Base-by-base conservation (phyloP, 2,113 vertebrate genomes). In the Gobiocypris rarus region DNA sequence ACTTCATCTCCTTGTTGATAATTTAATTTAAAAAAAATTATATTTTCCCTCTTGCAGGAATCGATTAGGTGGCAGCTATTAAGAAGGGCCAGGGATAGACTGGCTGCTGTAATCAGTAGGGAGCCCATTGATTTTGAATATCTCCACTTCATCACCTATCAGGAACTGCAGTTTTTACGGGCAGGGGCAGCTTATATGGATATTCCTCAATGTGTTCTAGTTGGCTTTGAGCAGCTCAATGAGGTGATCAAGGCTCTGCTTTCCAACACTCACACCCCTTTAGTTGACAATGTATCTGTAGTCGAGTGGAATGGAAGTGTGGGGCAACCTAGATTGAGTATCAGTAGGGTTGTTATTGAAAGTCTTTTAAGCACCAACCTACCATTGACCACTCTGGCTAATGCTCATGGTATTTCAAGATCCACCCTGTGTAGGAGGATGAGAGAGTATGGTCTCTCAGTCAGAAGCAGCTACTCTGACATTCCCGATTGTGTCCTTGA, bases 171-270 rank as follows among this genome's bases (percentile, higher is more conserved):
- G 76, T 61, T 79, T n/a, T 28, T 61, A 41, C 13, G 76, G 41
- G 76, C 76, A 59, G 76, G 28, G 76, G 76, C 76, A 61, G 76
- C 76, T 59, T 79, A 79, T 78, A 61, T 79, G 54, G 76, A 79
- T 58, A 17, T 78, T 78, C 48, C 75, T 77, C 24, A 77, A 22
- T 77, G 75, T 77, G 75, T 77, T 26, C 3, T 77, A 77, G 50
- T 54, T 54, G 54, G 75, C 54, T 58, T 78, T 59, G n/a, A n/a
- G n/a, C n/a, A n/a, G n/a, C n/a, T n/a, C n/a, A n/a, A n/a, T n/a
- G n/a, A n/a, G n/a, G n/a, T 78, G 31, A 22, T 78, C 75, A 38
- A 58, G 15, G 52, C 75, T 78, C 38, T 58, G 54, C n/a, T 54
- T 78, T 58, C 75, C 13, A 28, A 78, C 50, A 78, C 50, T 78